Conservation (phyloP, 1,140 invertebrate species). For the Drosophila lacteicornis region DNA sequence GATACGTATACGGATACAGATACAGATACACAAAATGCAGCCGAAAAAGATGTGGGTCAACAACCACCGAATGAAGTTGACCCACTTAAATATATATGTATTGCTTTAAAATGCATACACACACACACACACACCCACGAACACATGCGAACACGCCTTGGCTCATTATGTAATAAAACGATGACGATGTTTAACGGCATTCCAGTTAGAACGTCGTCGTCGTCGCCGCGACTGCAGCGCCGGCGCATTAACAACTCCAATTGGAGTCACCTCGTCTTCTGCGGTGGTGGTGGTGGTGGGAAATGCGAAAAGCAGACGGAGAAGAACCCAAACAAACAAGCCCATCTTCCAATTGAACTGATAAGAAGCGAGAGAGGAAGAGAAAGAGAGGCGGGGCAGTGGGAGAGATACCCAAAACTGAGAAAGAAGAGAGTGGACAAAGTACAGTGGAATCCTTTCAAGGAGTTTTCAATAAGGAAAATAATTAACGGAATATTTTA, state of each 20-base stretch:
- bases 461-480: neutral
- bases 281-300: slow-evolving; percentile 20
- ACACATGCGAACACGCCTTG: slow-evolving; percentile 9
- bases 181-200: slow-evolving; percentile 70
- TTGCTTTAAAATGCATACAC: slow-evolving; percentile 69
- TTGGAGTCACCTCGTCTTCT: slow-evolving; percentile 51
- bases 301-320: slow-evolving; percentile 39
- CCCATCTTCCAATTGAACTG: slow-evolving; percentile 49
- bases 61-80: slow-evolving; percentile 81
- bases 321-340: slow-evolving; percentile 46
- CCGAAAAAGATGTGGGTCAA: slow-evolving; percentile 79
- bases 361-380: slow-evolving; percentile 27
- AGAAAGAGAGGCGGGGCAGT: slow-evolving; percentile 5
- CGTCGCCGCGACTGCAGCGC: slow-evolving; percentile 44
- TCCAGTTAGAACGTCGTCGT: slow-evolving; percentile 32
- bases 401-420: neutral
- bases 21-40: slow-evolving; percentile 36
- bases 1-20: slow-evolving; percentile 18
- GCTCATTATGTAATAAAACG: slow-evolving; percentile 73
- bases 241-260: slow-evolving; percentile 75
- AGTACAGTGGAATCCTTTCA: slow-evolving; percentile 19
- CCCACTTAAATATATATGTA: slow-evolving; percentile 56
- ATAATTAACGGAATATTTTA: neutral
- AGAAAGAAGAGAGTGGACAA: slow-evolving; percentile 25
- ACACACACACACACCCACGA: slow-evolving; percentile 19